phyloP scores from a whole-genome alignment of 2,888 invertebrate genomes.

The Apamea anceps region DNA sequence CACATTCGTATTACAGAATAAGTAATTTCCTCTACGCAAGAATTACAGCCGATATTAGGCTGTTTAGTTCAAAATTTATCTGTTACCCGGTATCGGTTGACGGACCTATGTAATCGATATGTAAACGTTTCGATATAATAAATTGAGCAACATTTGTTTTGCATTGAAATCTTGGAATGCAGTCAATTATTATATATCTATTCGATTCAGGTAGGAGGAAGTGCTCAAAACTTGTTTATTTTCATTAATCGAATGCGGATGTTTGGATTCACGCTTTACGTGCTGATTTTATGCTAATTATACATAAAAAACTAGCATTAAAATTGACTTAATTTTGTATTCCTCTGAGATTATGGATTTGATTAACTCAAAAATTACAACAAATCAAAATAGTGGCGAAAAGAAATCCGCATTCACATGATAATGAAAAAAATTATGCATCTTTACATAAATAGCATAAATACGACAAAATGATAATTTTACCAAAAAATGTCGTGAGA shows the following conservation, averaged over 20 bases:
- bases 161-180: conserved; percentile 51
- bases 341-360: conserved; percentile 22
- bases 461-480: conserved; percentile 32
- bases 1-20: conserved; percentile 43
- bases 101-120: conserved; percentile 65
- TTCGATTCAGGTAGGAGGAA: conserved; percentile 15
- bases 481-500: conserved; percentile 53
- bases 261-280: conserved; percentile 8
- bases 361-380: not conserved
- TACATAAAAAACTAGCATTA: conserved; percentile 16
- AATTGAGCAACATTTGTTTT: conserved; percentile 61
- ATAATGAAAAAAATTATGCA: conserved; percentile 21
- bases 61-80: conserved; percentile 61
- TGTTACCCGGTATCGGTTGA: conserved; percentile 52
- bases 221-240: not conserved
- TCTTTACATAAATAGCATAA: conserved; percentile 19
- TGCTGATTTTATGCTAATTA: conserved; percentile 29
- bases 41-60: conserved; percentile 59
- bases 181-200: conserved; percentile 27
- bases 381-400: not conserved
- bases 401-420: conserved; percentile 9
- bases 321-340: conserved; percentile 7
- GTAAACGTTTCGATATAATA: conserved; percentile 64
- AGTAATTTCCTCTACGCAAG: conserved; percentile 50
- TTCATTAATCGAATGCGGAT: conserved; percentile 4